Conservation (phyloP, 2,113 vertebrate genomes). For the Dipodomys merriami region DNA sequence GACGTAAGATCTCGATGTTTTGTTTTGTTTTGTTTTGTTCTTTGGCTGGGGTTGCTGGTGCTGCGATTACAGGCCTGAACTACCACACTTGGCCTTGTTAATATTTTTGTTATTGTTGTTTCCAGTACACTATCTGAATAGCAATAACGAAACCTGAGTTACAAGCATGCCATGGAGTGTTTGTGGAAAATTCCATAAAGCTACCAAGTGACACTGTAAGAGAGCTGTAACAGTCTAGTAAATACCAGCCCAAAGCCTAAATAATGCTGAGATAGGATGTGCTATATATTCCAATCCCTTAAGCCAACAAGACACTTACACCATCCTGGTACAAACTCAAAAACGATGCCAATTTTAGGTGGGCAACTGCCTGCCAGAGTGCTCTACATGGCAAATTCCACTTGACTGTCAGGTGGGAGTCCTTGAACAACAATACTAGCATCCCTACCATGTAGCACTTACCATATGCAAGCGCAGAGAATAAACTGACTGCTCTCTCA, state of each 20-base stretch:
- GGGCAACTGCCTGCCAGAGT: background rate
- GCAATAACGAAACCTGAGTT: background rate
- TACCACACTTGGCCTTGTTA: background rate
- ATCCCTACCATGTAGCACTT: background rate
- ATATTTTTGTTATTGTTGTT: background rate
- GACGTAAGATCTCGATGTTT: no score
- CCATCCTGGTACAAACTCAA: background rate
- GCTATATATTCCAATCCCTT: background rate
- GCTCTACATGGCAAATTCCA: background rate
- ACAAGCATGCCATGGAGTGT: background rate
- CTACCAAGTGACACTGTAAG: background rate
- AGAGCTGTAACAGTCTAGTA: background rate
- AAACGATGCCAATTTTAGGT: conserved; percentile 51
- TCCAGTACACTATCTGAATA: background rate
- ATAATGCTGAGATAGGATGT: background rate
- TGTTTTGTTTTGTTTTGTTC: no score
- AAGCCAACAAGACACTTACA: background rate
- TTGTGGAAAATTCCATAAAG: background rate
- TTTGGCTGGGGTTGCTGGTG: no score
- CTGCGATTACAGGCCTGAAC: no score
- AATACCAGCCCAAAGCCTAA: background rate
- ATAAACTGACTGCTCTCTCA: background rate
- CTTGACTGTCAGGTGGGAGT: background rate
- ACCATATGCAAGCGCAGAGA: background rate
- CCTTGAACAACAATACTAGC: background rate